Percentiles rank a stretch among this genome's conserved stretches.
phyloP scores from a whole-genome alignment of 2,888 invertebrate species.

The Nasonia oneida region DNA sequence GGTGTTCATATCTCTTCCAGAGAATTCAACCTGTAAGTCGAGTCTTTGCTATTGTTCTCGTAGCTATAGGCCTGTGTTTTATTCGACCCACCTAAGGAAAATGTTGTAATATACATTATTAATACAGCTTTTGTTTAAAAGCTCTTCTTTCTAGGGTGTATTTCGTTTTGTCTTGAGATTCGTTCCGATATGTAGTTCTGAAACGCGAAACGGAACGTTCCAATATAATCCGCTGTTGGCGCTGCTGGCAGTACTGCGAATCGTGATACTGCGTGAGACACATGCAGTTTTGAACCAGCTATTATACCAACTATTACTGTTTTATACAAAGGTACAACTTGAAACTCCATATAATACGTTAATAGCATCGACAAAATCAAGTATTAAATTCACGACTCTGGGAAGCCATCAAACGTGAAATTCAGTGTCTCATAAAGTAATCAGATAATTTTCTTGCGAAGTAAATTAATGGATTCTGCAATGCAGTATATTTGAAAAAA shows the following conservation, averaged over 20 bases:
- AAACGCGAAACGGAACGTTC: too few species aligned
- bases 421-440: neutral
- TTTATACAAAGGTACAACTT: neutral
- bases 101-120: neutral
- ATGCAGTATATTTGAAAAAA: conserved; percentile 34
- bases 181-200: too few species aligned
- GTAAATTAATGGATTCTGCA: conserved; percentile 37
- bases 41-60: neutral
- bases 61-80: neutral
- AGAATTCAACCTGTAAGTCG: neutral
- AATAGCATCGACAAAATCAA: neutral
- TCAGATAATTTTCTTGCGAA: neutral
- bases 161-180: too few species aligned
- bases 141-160: neutral
- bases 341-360: neutral
- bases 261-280: neutral
- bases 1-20: conserved; percentile 13
- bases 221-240: too few species aligned
- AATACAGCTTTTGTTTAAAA: neutral
- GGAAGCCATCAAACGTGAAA: neutral
- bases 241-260: too few species aligned
- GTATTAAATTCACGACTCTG: neutral
- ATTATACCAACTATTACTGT: neutral
- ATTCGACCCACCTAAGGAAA: neutral
- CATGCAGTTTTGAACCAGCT: neutral